A percentile compares a stretch with the other conserved stretches of the same genome.
Conservation (phyloP, 2,113 vertebrate genomes). For the Bubo blakistoni region DNA sequence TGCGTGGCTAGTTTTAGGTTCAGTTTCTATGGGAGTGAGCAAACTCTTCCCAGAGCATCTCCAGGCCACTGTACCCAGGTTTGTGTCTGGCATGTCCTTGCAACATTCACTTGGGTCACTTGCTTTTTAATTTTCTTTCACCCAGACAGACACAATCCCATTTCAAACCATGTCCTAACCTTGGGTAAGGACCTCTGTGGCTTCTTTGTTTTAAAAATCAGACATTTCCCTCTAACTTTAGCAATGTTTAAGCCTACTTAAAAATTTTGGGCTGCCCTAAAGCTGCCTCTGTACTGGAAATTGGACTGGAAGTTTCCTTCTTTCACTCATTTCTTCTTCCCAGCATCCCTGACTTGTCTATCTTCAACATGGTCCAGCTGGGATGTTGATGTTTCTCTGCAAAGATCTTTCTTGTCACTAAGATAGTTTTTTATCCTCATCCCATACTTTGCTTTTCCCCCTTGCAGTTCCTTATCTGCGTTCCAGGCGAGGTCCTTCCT, state of each 20-base stretch:
- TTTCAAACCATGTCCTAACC: not conserved
- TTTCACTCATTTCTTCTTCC: not conserved
- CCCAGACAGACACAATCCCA: not conserved
- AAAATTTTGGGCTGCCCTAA: not conserved
- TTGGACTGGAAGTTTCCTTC: not conserved
- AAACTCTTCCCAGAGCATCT: not conserved
- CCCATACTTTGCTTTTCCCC: not conserved
- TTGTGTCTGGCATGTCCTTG: not conserved
- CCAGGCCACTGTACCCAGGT: rapidly evolving
- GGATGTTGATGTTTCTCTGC: not conserved
- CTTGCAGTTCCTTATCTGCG: not conserved
- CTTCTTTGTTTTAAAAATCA: not conserved
- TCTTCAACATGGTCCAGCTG: not conserved
- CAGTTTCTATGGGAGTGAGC: not conserved
- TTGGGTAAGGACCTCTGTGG: rapidly evolving
- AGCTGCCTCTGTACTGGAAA: not conserved
- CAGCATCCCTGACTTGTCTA: not conserved
- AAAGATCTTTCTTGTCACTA: not conserved
- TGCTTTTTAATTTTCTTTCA: not conserved
- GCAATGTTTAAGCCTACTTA: not conserved
- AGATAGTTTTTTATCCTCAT: not conserved
- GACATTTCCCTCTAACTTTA: not conserved
- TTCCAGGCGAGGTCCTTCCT: not conserved
- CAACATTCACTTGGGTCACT: not conserved
- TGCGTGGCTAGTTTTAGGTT: not conserved